Conservation (phyloP, 2,888 invertebrate genomes). For the Dermolepida albohirtum region DNA sequence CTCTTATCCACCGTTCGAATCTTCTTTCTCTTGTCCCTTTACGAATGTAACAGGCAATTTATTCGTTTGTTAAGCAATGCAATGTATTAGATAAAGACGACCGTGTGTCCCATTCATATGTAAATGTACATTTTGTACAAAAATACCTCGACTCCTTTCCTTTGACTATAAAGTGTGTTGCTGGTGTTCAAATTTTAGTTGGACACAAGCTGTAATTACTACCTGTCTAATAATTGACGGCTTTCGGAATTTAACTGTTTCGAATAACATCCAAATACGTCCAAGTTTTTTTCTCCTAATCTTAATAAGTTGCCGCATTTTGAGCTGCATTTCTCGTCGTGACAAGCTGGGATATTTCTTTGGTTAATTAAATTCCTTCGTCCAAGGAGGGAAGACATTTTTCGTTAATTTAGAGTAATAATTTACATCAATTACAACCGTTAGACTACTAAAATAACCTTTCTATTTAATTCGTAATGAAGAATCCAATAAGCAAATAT, state of each 20-base stretch:
- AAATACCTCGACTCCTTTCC: slow-evolving; percentile 21
- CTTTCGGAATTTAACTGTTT: slow-evolving; percentile 30
- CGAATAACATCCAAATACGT: slow-evolving; percentile 6
- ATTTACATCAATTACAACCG: slow-evolving; percentile 34
- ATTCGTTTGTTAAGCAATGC: slow-evolving; percentile 18
- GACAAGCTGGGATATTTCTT: not conserved
- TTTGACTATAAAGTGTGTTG: slow-evolving; percentile 11
- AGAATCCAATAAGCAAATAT: too few relatives aligned
- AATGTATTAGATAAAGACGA: slow-evolving; percentile 26
- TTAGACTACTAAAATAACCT: not conserved
- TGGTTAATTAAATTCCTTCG: slow-evolving; percentile 20
- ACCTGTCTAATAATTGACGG: slow-evolving; percentile 35
- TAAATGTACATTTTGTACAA: slow-evolving; percentile 34
- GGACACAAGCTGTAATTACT: slow-evolving; percentile 33
- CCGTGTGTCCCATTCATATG: slow-evolving; percentile 34
- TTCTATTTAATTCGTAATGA: too few relatives aligned
- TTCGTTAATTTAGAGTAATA: slow-evolving; percentile 12
- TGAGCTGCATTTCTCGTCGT: not conserved
- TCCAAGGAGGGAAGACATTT: not conserved
- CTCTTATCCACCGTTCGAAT: slow-evolving; percentile 35
- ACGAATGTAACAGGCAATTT: slow-evolving; percentile 33
- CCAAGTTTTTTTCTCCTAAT: slow-evolving; percentile 3
- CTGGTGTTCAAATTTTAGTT: slow-evolving; percentile 28
- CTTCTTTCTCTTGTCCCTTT: slow-evolving; percentile 25
- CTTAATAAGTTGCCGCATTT: slow-evolving; percentile 9